A percentile compares a stretch with the other conserved stretches of the same genome.
These are phyloP conservation scores for Drosophila anomalata DNA, from an alignment of 2,888 invertebrate species.

Conservation along the genomic window DNA sequence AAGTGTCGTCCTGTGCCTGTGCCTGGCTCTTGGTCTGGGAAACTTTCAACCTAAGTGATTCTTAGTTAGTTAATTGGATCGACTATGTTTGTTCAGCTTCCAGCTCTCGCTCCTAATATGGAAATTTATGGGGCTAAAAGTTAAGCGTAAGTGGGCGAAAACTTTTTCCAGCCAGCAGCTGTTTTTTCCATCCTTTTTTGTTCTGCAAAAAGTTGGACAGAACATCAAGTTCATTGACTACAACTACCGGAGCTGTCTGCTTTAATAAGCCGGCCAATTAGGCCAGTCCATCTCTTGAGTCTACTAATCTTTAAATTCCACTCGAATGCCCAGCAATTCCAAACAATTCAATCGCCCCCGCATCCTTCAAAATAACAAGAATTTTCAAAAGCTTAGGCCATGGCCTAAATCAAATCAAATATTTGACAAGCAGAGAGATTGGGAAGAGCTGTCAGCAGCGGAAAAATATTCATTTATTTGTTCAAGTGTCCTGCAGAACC, in stretches of 20 bases:
- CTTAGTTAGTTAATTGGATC: slow-evolving; percentile 51
- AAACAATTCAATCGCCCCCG: slow-evolving; percentile 25
- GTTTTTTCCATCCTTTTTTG: slow-evolving; percentile 7
- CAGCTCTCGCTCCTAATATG: slow-evolving; percentile 28
- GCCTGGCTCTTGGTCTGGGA: background rate
- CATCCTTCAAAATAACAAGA: slow-evolving; percentile 1
- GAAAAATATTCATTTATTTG: slow-evolving; percentile 32
- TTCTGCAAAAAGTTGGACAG: slow-evolving; percentile 19
- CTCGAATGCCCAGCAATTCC: slow-evolving; percentile 37
- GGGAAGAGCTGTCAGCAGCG: slow-evolving; percentile 7
- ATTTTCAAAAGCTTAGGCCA: slow-evolving; percentile 32
- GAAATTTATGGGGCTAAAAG: slow-evolving; percentile 36
- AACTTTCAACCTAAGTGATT: slow-evolving; percentile 45
- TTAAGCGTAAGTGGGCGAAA: slow-evolving; percentile 36
- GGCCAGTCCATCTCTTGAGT: slow-evolving; percentile 30
- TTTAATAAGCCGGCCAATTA: slow-evolving; percentile 43
- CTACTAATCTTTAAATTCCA: slow-evolving; percentile 46
- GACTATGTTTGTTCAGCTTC: slow-evolving; percentile 39
- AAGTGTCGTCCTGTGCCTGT: slow-evolving; percentile 13
- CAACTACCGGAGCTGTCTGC: background rate
- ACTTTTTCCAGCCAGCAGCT: slow-evolving; percentile 40
- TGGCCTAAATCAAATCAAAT: slow-evolving; percentile 42
- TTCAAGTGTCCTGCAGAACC: slow-evolving; percentile 16
- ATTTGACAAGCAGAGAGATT: slow-evolving; percentile 25
- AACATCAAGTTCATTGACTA: slow-evolving; percentile 46